These are phyloP conservation scores for Andricus grossulariae DNA, from an alignment of 1,140 invertebrate genomes.

Conservation along the genomic window DNA sequence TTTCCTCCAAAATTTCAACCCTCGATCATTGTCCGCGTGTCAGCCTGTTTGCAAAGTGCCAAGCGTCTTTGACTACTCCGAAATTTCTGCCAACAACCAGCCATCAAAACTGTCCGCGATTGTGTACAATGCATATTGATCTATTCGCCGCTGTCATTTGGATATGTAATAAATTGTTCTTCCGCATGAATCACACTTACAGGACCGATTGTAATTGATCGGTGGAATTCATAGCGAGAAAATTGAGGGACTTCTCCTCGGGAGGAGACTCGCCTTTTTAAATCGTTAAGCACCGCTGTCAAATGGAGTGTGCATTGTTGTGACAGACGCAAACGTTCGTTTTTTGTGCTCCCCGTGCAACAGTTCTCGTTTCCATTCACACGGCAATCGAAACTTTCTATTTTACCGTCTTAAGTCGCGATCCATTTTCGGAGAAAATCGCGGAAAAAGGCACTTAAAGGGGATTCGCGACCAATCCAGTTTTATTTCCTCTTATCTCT, in stretches of 20 bases:
- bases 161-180: slow-evolving; percentile 31
- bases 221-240: background rate
- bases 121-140: slow-evolving; percentile 70
- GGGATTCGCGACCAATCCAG: slow-evolving; percentile 5
- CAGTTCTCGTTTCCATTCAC: slow-evolving; percentile 30
- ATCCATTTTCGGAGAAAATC: slow-evolving; percentile 15
- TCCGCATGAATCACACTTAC: slow-evolving; percentile 4
- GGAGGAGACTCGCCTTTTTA: background rate
- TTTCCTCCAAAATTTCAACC: background rate
- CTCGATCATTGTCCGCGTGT: background rate
- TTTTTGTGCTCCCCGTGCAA: slow-evolving; percentile 22
- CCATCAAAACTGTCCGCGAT: slow-evolving; percentile 51
- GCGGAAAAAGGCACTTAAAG: background rate
- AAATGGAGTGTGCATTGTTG: slow-evolving; percentile 36
- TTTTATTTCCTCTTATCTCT: slow-evolving; percentile 14
- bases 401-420: slow-evolving; percentile 12
- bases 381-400: slow-evolving; percentile 16
- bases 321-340: slow-evolving; percentile 32
- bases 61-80: slow-evolving; percentile 27
- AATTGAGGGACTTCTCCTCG: background rate
- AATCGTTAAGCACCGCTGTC: background rate
- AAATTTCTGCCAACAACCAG: slow-evolving; percentile 29
- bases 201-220: slow-evolving; percentile 39
- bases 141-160: slow-evolving; percentile 63
- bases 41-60: background rate